Evolutionary conservation across 2,113 vertebrate genomes (phyloP).

Genomic region (Emydocephalus ijimae): DNA sequence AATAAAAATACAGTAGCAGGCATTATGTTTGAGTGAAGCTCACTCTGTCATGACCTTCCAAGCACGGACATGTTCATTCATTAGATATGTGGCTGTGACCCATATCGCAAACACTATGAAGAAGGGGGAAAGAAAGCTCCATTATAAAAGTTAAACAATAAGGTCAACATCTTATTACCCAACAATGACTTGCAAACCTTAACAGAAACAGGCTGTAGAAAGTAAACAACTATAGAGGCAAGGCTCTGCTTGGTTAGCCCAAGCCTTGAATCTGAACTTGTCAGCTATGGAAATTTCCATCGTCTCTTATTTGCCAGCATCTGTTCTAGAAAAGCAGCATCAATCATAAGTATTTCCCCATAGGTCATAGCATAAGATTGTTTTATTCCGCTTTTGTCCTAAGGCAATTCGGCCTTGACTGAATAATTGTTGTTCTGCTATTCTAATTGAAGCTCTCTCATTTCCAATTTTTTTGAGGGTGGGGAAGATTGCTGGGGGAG

Average conservation of each 20-base stretch:
- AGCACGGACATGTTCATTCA: neutral
- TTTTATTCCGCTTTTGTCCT: neutral
- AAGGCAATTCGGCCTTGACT: neutral
- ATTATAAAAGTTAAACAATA: conserved; percentile 38
- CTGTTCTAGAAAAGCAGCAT: neutral
- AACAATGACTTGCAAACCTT: conserved; percentile 39
- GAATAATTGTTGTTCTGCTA: no score
- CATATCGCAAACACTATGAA: conserved; percentile 35
- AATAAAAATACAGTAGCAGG: neutral
- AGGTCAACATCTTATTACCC: neutral
- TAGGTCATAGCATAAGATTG: neutral
- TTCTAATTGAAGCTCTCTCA: neutral
- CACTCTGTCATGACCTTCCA: conserved; percentile 19
- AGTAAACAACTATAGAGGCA: conserved; percentile 34
- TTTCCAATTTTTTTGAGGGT: neutral
- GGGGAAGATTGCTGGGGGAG: neutral
- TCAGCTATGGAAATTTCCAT: neutral
- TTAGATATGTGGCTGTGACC: conserved; percentile 18
- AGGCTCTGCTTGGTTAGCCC: conserved; percentile 13
- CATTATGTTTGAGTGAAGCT: neutral
- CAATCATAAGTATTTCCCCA: neutral
- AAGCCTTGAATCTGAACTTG: neutral
- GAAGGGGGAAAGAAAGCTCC: neutral
- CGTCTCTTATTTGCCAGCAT: neutral
- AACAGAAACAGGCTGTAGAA: conserved; percentile 33